Evolutionary conservation across 1,140 invertebrate genomes (phyloP).

Genomic region (Galleria mellonella): DNA sequence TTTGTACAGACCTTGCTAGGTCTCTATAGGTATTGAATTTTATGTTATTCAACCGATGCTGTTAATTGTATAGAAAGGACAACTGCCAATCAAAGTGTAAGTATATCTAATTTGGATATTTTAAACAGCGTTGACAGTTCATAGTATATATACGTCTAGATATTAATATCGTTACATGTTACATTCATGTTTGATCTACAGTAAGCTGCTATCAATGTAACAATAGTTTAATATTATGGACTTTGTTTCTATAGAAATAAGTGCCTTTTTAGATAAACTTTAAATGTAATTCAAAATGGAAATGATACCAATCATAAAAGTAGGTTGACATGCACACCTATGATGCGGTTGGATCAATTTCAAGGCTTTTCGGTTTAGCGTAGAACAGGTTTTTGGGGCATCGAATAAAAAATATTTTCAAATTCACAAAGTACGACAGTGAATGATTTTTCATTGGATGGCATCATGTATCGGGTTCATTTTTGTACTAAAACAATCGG

Average conservation of each 20-base stretch:
- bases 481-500: too few species aligned
- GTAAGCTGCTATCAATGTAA: neutral
- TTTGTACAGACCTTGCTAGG: too few species aligned
- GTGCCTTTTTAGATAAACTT: too few species aligned
- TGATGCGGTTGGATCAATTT: conserved; percentile 61
- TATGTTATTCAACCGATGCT: too few species aligned
- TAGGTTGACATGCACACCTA: conserved; percentile 44
- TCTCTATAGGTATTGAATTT: too few species aligned
- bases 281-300: neutral
- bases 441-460: too few species aligned
- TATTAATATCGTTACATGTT: neutral
- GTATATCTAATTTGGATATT: neutral
- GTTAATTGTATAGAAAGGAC: too few species aligned
- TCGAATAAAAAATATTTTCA: conserved; percentile 11
- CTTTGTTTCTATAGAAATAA: too few species aligned
- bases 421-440: too few species aligned
- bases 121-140: conserved; percentile 17
- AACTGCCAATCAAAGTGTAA: conserved; percentile 2
- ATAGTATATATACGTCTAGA: conserved; percentile 12
- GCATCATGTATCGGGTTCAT: too few species aligned
- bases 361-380: conserved; percentile 51
- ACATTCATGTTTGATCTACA: neutral
- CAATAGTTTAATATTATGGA: too few species aligned
- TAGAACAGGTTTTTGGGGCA: conserved; percentile 40
- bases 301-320: conserved; percentile 22